phyloP scores from a whole-genome alignment of 2,113 vertebrate genomes.

The Perognathus longimembris region DNA sequence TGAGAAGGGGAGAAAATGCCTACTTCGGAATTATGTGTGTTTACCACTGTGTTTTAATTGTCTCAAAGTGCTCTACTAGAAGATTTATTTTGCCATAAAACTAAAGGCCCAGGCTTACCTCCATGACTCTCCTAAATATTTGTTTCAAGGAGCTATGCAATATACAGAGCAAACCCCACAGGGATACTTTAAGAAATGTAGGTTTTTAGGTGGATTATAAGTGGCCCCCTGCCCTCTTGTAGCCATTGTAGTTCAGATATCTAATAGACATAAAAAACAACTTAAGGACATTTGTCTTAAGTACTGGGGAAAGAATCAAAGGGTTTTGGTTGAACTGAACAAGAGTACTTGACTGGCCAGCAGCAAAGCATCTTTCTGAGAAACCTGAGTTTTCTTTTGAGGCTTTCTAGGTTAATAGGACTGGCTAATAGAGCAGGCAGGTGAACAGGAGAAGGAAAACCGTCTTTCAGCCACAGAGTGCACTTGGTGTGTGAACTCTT shows the following conservation, averaged over 20 bases:
- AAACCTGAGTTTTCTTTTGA: background rate
- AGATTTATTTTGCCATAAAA: conserved; percentile 27
- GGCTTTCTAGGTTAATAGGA: background rate
- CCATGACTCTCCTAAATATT: background rate
- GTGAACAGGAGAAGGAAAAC: background rate
- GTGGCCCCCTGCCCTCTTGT: fast-evolving
- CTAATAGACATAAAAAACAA: background rate
- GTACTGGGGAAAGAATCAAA: background rate
- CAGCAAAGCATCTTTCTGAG: background rate
- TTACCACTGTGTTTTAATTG: conserved; percentile 43
- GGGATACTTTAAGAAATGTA: background rate
- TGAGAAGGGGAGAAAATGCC: conserved; percentile 8
- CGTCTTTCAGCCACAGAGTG: background rate
- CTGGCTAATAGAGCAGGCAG: background rate
- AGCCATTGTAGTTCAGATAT: background rate
- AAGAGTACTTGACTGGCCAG: background rate
- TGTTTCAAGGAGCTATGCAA: background rate
- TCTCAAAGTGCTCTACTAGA: conserved; percentile 7
- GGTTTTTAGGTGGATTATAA: background rate
- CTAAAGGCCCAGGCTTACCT: background rate
- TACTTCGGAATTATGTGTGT: conserved; percentile 35
- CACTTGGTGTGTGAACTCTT: background rate
- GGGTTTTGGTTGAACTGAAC: background rate
- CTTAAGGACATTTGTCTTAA: background rate
- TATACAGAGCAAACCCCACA: background rate